These are phyloP conservation scores for Anneissia japonica DNA, from an alignment of 35 echinoderm and acorn worm genomes.

Conservation along the genomic window DNA sequence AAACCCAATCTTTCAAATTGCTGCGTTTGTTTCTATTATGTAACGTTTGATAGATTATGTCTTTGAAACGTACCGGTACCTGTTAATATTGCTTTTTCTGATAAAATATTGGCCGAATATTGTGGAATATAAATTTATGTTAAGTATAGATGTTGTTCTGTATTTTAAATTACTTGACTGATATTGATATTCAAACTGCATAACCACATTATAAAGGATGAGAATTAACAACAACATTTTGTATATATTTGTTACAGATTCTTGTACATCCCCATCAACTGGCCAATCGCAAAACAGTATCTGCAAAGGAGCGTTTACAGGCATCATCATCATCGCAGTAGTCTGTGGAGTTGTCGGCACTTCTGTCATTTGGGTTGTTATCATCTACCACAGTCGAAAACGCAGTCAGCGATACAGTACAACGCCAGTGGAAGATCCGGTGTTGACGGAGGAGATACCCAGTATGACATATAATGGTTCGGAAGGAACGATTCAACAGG, in stretches of 20 bases:
- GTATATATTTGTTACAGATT: background rate
- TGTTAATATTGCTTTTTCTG: too few species aligned
- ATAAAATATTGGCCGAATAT: too few species aligned
- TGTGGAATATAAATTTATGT: too few species aligned
- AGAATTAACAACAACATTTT: too few species aligned
- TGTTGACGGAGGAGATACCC: slow-evolving; percentile 62
- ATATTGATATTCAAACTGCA: too few species aligned
- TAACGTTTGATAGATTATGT: too few species aligned
- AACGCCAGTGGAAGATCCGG: slow-evolving; percentile 12
- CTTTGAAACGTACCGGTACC: too few species aligned
- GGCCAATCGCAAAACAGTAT: background rate
- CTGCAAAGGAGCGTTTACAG: slow-evolving; percentile 38
- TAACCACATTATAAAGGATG: too few species aligned
- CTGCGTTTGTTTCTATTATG: too few species aligned
- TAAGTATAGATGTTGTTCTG: too few species aligned
- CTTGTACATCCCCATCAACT: background rate
- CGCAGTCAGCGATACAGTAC: slow-evolving; percentile 35
- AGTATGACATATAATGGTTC: slow-evolving; percentile 83
- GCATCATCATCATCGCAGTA: slow-evolving; percentile 83
- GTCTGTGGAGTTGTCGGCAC: slow-evolving; percentile 85
- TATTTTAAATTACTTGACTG: too few species aligned
- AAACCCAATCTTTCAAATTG: too few species aligned
- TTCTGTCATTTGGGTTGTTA: slow-evolving; percentile 73
- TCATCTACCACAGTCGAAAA: slow-evolving; percentile 85
- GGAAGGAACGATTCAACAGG: slow-evolving; percentile 86